Base-by-base conservation (phyloP, 2,888 invertebrate genomes). In the Adelognathus sp. region DNA sequence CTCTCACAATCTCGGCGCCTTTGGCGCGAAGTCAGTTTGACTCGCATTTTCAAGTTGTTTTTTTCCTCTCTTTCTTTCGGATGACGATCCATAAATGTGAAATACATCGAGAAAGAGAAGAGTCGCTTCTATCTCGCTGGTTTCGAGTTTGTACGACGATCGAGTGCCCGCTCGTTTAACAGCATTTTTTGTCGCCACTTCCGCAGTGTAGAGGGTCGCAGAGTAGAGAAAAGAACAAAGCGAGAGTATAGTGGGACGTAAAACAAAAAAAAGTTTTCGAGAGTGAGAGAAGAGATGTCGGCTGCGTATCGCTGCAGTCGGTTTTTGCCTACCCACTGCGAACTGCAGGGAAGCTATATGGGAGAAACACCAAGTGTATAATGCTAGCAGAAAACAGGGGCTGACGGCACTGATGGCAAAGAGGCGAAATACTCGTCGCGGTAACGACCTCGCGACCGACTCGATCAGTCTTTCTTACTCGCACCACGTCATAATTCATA, bases 401-500 rank as follows among this genome's bases (percentile, higher is more conserved):
- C 50, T 29, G 61, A 29, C 27, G 44, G 21, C 33, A 21, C 36
- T 52, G 36, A 33, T 52, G 64, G 33, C 75, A 61, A 75, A 74
- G 36, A 36, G 36, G 66, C 74, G 70, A 79, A 75, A 75, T 75
- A 60, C 71, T 75, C 73, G 79, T 81, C 76, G 76, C 86, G 85
- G 86, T 88, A 88, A 88, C 87, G 88, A 89, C 86, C 87, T 85
- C 81, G 84, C 85, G 86, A 84, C 85, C 85, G 81, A 84, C 86
- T 85, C 88, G 86, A 88, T 87, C 83, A 86, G 83, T 90, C 88
- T 83, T 82, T 81, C 79, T 79, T 76, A 44, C 78, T 81, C 67
- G 73, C 71, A 66, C 76, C 85, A 83, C 86, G 86, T 88, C 90
- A 89, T 91, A 91, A 91, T 88, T 91, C 90, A 91, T 90, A 90